phyloP scores from a whole-genome alignment of 2,797 vertebrate genomes.

The Myripristis jacobus region DNA sequence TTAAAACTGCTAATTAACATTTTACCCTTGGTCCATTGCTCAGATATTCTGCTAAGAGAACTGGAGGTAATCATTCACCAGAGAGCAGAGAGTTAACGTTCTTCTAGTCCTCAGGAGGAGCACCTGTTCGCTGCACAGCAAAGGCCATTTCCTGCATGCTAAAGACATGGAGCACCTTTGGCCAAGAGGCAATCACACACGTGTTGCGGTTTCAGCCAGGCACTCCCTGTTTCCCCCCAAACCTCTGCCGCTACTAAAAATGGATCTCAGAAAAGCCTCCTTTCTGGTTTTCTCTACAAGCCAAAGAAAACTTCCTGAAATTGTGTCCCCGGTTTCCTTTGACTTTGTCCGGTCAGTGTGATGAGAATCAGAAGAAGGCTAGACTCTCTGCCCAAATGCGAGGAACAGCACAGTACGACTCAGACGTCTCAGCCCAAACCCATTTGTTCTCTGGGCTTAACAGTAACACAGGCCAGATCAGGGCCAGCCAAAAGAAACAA shows the following conservation, averaged over 20 bases:
- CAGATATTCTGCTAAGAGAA: background rate
- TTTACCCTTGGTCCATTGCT: background rate
- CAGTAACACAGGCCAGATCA: constrained; percentile 10
- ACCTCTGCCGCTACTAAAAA: constrained; percentile 76
- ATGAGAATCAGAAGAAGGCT: constrained; percentile 63
- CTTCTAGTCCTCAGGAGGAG: background rate
- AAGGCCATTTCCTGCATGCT: constrained; percentile 48
- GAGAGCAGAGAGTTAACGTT: constrained; percentile 10
- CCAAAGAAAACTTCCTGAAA: constrained; percentile 87
- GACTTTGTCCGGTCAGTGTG: constrained; percentile 60
- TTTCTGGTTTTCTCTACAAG: constrained; percentile 66
- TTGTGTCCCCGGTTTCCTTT: constrained; percentile 82
- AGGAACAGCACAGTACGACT: constrained; percentile 27
- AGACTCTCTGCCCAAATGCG: constrained; percentile 46
- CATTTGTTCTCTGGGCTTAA: constrained; percentile 22
- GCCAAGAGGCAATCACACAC: constrained; percentile 59
- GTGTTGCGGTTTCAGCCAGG: constrained; percentile 53
- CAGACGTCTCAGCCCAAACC: background rate
- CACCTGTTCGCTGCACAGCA: constrained; percentile 58
- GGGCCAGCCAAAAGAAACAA: constrained; percentile 47
- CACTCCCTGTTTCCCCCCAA: constrained; percentile 57
- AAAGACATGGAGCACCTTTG: constrained; percentile 55
- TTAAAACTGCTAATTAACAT: background rate
- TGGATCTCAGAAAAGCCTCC: constrained; percentile 70
- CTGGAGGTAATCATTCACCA: background rate